Evolutionary conservation across 1,140 invertebrate genomes (phyloP), one percentile per base, ranked within the genome.

Genomic region (Lepidurus couesii): DNA sequence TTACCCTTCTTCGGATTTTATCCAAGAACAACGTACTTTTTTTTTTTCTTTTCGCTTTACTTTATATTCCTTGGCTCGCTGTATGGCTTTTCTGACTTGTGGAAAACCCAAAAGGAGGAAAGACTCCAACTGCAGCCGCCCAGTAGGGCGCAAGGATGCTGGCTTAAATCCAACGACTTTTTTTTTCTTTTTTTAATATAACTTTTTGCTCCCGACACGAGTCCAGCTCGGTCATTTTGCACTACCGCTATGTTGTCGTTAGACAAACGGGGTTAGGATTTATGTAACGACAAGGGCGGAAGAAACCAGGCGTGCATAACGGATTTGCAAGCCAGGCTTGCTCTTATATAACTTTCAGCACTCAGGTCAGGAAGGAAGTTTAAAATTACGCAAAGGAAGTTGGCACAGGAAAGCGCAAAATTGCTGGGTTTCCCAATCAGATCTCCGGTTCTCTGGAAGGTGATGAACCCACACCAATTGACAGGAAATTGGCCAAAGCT

Each of bases 301-400:
- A 21, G 53, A 21, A 65, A 65, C 13, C 53, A 21, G 53, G 53
- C 53, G 53, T 65, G 16, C 53, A 65, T 65, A 65, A 65, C 21
- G 16, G 53, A 65, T 65, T 21, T 65, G 3, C 53, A 65, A 21
- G 53, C 53, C 16, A 65, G 53, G 53, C 16, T 65, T 65, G 53
- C 53, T 65, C 53, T 65, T 21, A 16, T 65, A 65, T 65, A 65
- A 13, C 21, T 65, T 21, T 9, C 16, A 65, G 53, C 53, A 21
- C 16, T 65, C 16, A 65, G 16, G 53, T 21, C 53, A 65, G 53
- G n/a, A 65, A 65, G 53, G 53, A 21, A 65, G 53, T 21, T 65
- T 65, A 65, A 65, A 65, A 4, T 65, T 65, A 65, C 53, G 21
- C 53, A 65, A 65, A 65, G 53, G 53, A 65, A 65, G 21, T 65